Evolutionary conservation across 1,140 invertebrate genomes (phyloP), one percentile per base, ranked within the genome.

Genomic region (Magallana angulata): DNA sequence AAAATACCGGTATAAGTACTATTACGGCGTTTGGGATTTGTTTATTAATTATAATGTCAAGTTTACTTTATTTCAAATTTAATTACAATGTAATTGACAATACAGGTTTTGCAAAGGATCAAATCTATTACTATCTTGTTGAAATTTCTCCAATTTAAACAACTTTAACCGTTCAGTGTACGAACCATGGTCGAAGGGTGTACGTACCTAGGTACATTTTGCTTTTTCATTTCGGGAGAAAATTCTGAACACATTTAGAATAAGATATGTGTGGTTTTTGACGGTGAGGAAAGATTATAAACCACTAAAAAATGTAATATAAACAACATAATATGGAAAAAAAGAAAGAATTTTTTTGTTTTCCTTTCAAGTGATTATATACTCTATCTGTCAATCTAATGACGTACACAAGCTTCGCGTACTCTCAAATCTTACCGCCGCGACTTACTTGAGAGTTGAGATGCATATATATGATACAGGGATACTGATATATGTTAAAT

Each of bases 161-260:
- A 68, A 8, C 8, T 68, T 16, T 7, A 68, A 68, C 64, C n/a
- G n/a, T 68, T 7, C n/a, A 18, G 64, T 68, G 64, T 68, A n/a
- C 64, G 64, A 68, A 16, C n/a, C 64, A 18, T 30, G 18, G 64
- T 68, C 64, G 24, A 18, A n/a, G 64, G 64, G 64, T 68, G 18
- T 68, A 68, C 64, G 16, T 18, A 68, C 64, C 64, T 68, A 68
- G 64, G 64, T 68, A 68, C 64, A 68, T 18, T 68, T 68, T 18
- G 14, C 24, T 16, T 68, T 68, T 68, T 9, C 64, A 68, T 18
- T 68, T 68, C 64, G 7, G 16, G 14, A 18, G 9, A 18, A 18
- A 68, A 18, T 68, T 68, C 64, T 68, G n/a, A 30, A 68, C n/a
- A 7, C n/a, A 68, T 9, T 18, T 18, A 68, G 0, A 68, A 24